Base-by-base conservation (phyloP, 2,888 invertebrate species). In the Odontocolon sp. region DNA sequence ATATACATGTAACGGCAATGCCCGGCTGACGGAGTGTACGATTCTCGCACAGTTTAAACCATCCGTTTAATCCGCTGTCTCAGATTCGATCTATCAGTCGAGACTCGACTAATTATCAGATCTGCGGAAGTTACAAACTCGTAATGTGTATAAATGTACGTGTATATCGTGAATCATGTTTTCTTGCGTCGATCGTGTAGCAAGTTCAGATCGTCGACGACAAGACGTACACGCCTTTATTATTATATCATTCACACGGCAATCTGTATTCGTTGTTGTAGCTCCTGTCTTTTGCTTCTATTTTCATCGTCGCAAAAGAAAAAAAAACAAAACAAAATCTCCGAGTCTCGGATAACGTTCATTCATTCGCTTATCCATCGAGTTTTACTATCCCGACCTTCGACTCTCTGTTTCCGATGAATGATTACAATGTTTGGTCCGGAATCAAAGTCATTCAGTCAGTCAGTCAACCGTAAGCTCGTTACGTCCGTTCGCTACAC, bases 371-470 rank as follows among this genome's bases (percentile, higher is more conserved):
- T 8, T 50, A 59, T 59, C 59, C 40, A 9, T 8, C 18, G n/a
- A 31, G n/a, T 38, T 18, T 40, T 42, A 50, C 9, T 40, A 33
- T 70, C 33, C 42, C 80, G 78, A 74, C 74, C 81, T 83, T 81
- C 79, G 79, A 75, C 80, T 78, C 45, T 31, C 64, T 80, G 79
- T 82, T 82, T 83, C 82, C 85, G 83, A 84, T 83, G 85, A 86
- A 84, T 85, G 84, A 84, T 81, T 40, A 64, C 77, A 77, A 80
- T 79, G 79, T 83, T 83, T 82, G 80, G 76, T 79, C 81, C 82
- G 80, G 82, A 80, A 83, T 83, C 84, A 79, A 80, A 83, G 81
- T 81, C 81, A 67, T 70, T 79, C 78, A 64, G 63, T 81, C 78
- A 66, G 78, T 69, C 63, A 76, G 78, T 66, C 66, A 54, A 31